phyloP scores from a whole-genome alignment of 2,888 invertebrate species.

The Drosophila nr. medialis region DNA sequence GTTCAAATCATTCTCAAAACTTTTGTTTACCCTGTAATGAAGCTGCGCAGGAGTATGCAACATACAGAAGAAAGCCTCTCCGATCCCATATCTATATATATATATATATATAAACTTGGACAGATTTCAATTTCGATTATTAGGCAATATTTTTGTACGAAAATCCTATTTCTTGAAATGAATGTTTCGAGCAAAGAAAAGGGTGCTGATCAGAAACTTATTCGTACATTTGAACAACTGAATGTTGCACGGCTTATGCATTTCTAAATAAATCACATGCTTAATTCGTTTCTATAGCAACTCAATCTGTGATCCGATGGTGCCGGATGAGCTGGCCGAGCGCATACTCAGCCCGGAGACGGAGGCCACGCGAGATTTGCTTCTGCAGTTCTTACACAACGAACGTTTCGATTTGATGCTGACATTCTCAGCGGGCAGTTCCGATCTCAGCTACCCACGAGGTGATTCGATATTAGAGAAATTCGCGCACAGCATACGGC shows the following conservation, averaged over 20 bases:
- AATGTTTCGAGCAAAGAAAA: too few species aligned
- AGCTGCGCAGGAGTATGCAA: background rate
- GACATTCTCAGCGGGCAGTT: slow-evolving; percentile 90
- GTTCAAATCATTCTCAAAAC: slow-evolving; percentile 22
- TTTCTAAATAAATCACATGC: background rate
- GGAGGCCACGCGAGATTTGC: slow-evolving; percentile 83
- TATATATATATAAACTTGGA: too few species aligned
- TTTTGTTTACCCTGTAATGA: background rate
- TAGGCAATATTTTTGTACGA: too few species aligned
- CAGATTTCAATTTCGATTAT: too few species aligned
- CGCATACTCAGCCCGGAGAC: slow-evolving; percentile 86
- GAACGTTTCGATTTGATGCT: slow-evolving; percentile 90
- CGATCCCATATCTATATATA: background rate
- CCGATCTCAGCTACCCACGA: slow-evolving; percentile 86
- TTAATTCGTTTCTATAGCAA: slow-evolving; percentile 59
- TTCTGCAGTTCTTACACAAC: slow-evolving; percentile 88
- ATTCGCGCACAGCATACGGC: slow-evolving; percentile 79
- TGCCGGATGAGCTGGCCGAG: slow-evolving; percentile 88
- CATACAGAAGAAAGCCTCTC: background rate
- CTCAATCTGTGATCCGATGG: slow-evolving; percentile 82
- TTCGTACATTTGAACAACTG: background rate
- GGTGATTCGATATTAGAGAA: slow-evolving; percentile 78
- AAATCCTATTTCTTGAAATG: too few species aligned
- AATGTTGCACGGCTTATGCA: background rate
- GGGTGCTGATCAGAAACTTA: too few species aligned